A percentile compares a stretch with the other conserved stretches of the same genome.
These are phyloP conservation scores for Prenolepis imparis DNA, from an alignment of 2,888 invertebrate genomes.

Conservation along the genomic window DNA sequence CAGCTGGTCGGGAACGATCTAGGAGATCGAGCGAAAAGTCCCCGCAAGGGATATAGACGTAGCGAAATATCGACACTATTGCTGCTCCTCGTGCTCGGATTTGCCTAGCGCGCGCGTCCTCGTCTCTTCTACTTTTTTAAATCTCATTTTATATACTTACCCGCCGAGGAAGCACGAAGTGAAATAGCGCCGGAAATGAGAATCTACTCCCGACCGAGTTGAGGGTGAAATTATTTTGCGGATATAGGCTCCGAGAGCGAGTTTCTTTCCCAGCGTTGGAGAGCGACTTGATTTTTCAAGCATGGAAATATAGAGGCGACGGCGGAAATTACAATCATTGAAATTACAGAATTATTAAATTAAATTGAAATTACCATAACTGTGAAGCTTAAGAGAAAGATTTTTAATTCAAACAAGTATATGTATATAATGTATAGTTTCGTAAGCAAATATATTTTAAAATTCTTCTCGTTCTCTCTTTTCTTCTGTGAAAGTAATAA, in stretches of 20 bases:
- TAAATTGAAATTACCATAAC: background rate
- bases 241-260: constrained; percentile 53
- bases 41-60: constrained; percentile 49
- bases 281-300: constrained; percentile 42
- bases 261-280: constrained; percentile 9
- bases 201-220: constrained; percentile 64
- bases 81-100: constrained; percentile 33
- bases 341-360: constrained; percentile 27
- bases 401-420: background rate
- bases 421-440: background rate
- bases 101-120: constrained; percentile 60
- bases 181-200: constrained; percentile 71
- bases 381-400: background rate
- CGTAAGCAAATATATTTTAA: background rate
- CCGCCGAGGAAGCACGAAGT: constrained; percentile 66
- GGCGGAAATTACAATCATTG: constrained; percentile 29
- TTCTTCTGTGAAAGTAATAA: background rate
- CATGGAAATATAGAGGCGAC: constrained; percentile 17
- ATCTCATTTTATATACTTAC: constrained; percentile 67
- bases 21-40: constrained; percentile 47
- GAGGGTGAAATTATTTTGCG: constrained; percentile 66
- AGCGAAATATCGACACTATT: constrained; percentile 79
- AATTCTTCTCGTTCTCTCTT: background rate
- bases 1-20: constrained; percentile 54
- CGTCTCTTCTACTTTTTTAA: constrained; percentile 68